phyloP scores from a whole-genome alignment of 2,113 vertebrate genomes.

The Bagarius yarrelli region DNA sequence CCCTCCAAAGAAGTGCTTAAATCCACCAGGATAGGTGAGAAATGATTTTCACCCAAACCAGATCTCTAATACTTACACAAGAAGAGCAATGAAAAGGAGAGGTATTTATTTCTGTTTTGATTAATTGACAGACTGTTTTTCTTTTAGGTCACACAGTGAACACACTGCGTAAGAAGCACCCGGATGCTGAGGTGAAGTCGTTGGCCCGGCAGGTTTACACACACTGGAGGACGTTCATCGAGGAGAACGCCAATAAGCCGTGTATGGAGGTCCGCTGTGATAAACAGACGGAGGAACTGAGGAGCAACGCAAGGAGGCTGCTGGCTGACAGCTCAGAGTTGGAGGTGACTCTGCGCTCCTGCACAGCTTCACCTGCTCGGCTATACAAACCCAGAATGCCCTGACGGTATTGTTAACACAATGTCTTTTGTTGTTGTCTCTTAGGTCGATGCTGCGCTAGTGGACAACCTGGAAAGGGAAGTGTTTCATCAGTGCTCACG shows the following conservation, averaged over 20 bases:
- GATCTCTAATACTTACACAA: background rate
- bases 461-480: constrained; percentile 93
- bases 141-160: constrained; percentile 83
- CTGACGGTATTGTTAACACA: background rate
- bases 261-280: constrained; percentile 89
- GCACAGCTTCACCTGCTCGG: background rate
- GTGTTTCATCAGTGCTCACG: constrained; percentile 88
- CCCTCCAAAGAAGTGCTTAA: constrained; percentile 73
- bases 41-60: background rate
- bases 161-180: constrained; percentile 77
- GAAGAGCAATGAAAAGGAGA: background rate
- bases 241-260: constrained; percentile 80
- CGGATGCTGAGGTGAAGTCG: constrained; percentile 78
- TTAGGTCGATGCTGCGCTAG: constrained; percentile 85
- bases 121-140: background rate
- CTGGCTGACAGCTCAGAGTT: constrained; percentile 80
- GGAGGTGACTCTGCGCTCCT: constrained; percentile 71
- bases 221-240: constrained; percentile 83
- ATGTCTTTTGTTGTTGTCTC: constrained; percentile 5
- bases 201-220: constrained; percentile 78
- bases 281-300: constrained; percentile 80
- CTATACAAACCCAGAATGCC: background rate
- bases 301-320: constrained; percentile 82
- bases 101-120: background rate
- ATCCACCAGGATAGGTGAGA: constrained; percentile 88